Percentiles rank a stretch among this genome's conserved stretches.
phyloP scores from a whole-genome alignment of 2,113 vertebrate species.

The Eublepharis macularius region DNA sequence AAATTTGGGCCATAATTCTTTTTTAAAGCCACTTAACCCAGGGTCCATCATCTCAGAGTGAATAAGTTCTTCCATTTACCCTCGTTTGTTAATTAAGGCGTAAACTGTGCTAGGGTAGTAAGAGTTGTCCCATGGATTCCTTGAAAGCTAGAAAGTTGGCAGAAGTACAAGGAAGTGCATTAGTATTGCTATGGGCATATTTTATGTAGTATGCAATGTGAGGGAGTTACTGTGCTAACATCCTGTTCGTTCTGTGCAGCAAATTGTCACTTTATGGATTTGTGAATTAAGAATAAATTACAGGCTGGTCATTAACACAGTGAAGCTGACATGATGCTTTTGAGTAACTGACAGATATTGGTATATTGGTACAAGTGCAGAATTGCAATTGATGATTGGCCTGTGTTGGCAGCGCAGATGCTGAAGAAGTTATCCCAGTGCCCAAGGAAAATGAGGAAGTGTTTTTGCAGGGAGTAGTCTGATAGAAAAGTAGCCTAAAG shows the following conservation, averaged over 20 bases:
- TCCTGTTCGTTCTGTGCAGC: rapidly evolving
- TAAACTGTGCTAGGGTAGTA: not conserved
- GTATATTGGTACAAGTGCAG: rapidly evolving
- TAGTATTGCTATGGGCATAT: not conserved
- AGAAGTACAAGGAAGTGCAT: not conserved
- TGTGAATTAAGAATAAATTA: rapidly evolving
- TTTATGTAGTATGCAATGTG: not conserved
- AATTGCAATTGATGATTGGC: rapidly evolving
- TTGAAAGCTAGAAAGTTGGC: rapidly evolving
- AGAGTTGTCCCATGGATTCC: not conserved
- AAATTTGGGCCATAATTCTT: not conserved
- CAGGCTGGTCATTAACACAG: not conserved
- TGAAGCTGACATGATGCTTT: not conserved
- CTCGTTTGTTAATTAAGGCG: not conserved
- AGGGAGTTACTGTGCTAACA: rapidly evolving
- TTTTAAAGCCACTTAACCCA: not conserved
- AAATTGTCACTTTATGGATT: not conserved
- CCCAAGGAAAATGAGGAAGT: conserved; percentile 34
- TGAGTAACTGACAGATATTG: not conserved
- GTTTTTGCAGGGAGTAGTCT: conserved; percentile 23
- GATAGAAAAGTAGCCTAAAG: not conserved
- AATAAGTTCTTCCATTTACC: not conserved
- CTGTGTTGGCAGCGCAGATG: not conserved
- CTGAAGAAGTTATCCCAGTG: not conserved
- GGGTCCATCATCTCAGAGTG: not conserved